Evolutionary conservation across 2,797 vertebrate species (phyloP).

Genomic region (Chaetophractus vellerosus): DNA sequence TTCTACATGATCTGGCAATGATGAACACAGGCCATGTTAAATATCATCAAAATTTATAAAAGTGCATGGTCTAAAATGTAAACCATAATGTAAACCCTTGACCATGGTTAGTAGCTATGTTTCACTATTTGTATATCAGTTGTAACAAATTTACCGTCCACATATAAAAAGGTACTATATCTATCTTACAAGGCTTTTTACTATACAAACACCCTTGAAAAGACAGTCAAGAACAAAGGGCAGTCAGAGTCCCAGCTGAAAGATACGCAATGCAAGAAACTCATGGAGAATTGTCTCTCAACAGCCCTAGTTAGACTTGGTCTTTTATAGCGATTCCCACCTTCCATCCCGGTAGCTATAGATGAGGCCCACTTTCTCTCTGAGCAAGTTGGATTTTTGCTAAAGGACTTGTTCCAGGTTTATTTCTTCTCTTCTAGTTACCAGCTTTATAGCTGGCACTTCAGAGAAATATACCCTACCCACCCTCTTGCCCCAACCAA

Average conservation of each 20-base stretch:
- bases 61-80: too few relatives aligned
- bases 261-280: background rate
- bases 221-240: background rate
- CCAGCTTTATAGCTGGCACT: background rate
- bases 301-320: background rate
- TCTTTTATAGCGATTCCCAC: background rate
- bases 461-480: background rate
- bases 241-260: background rate
- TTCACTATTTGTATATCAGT: too few relatives aligned
- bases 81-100: too few relatives aligned
- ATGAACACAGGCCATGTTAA: too few relatives aligned
- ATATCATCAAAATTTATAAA: too few relatives aligned
- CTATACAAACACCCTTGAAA: constrained; percentile 41
- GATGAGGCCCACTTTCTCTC: background rate
- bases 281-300: background rate
- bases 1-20: too few relatives aligned
- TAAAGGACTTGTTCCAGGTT: background rate
- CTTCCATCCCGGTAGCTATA: background rate
- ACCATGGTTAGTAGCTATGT: too few relatives aligned
- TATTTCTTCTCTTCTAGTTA: background rate
- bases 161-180: too few relatives aligned
- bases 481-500: background rate
- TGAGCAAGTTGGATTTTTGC: background rate
- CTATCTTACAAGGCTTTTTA: background rate
- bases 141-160: too few relatives aligned